phyloP scores from a whole-genome alignment of 1,140 invertebrate species.

The Elysia chlorotica region DNA sequence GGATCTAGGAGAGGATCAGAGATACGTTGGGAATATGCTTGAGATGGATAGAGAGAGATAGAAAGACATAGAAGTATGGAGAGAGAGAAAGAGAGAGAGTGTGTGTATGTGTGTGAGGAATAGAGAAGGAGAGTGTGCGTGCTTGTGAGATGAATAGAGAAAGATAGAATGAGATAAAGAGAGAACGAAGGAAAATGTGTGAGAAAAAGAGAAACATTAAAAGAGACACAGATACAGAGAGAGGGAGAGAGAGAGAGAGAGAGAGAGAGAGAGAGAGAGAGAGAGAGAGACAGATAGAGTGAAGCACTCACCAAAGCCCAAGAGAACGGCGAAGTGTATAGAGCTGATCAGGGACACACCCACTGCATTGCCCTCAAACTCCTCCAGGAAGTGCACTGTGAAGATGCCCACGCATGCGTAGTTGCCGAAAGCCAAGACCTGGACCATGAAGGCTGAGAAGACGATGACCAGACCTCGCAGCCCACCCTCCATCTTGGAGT shows the following conservation, averaged over 20 bases:
- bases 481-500: constrained; percentile 24
- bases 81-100: background rate
- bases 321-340: constrained; percentile 31
- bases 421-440: constrained; percentile 33
- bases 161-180: background rate
- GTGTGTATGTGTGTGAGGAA: too few species aligned
- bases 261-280: background rate
- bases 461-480: constrained; percentile 27
- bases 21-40: background rate
- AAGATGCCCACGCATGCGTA: constrained; percentile 30
- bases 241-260: background rate
- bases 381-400: constrained; percentile 29
- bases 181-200: background rate
- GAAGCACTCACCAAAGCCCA: constrained; percentile 32
- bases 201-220: background rate
- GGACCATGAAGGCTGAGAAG: constrained; percentile 38
- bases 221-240: background rate
- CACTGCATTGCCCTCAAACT: constrained; percentile 18
- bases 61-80: background rate
- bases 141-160: background rate
- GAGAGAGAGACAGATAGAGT: too few species aligned
- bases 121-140: background rate
- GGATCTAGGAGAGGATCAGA: background rate
- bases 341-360: constrained; percentile 31
- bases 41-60: background rate